Percentiles rank a stretch among this genome's conserved stretches.
Evolutionary conservation across 1,140 invertebrate genomes (phyloP).

Genomic region (Lanistes nyassanus): DNA sequence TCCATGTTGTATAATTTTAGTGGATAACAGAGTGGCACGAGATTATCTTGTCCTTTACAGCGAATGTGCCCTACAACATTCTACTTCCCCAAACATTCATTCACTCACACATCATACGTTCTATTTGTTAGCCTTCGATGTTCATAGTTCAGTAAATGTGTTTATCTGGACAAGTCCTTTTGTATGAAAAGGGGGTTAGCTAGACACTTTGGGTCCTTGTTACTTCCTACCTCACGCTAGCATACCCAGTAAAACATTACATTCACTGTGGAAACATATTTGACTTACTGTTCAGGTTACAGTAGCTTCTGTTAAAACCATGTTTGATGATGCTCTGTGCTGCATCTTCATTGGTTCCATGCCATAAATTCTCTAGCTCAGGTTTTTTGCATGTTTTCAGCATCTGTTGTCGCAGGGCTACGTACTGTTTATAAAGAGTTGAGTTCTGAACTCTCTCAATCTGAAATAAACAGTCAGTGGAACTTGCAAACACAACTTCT

Average conservation of each 20-base stretch:
- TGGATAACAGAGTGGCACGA: too few species aligned
- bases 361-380: slow-evolving; percentile 39
- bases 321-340: slow-evolving; percentile 45
- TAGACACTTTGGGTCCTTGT: too few species aligned
- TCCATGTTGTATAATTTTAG: too few species aligned
- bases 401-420: slow-evolving; percentile 36
- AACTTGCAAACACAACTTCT: neutral
- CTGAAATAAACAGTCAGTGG: slow-evolving; percentile 22
- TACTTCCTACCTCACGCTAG: too few species aligned
- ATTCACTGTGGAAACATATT: neutral
- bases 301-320: slow-evolving; percentile 55
- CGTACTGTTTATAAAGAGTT: slow-evolving; percentile 41
- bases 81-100: neutral
- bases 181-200: too few species aligned
- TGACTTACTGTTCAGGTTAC: slow-evolving; percentile 46
- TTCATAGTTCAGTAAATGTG: too few species aligned
- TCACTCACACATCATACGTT: neutral
- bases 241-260: neutral
- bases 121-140: neutral
- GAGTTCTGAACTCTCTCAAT: slow-evolving; percentile 52
- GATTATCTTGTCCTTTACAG: too few species aligned
- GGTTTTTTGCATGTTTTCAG: slow-evolving; percentile 9
- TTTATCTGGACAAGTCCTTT: neutral
- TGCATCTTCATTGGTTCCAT: slow-evolving; percentile 43
- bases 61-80: too few species aligned